Evolutionary conservation across 2,888 invertebrate species (phyloP), one percentile per base, ranked within the genome.

Genomic region (Asteroscopus sphinx): DNA sequence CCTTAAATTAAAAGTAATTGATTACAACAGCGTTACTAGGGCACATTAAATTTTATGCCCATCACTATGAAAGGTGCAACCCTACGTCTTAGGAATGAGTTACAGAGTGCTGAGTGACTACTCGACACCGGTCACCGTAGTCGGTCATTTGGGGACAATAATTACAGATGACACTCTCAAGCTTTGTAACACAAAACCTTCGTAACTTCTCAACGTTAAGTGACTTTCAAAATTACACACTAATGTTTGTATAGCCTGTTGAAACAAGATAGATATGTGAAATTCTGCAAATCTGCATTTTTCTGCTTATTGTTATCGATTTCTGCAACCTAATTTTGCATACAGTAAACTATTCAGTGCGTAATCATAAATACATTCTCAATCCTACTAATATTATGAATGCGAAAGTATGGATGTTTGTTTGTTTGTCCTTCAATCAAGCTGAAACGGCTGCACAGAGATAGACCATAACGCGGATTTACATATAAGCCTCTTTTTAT

Each of bases 111-210:
- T 83, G 68, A 77, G 73, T 64, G 79, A 79, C 74, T 85, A 89
- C 79, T 76, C 58, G 88, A 89, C 79, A 87, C 89, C 86, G 88
- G 88, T 86, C 85, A 87, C 79, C 79, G 79, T 70, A 70, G 68
- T 69, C 77, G 89, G 88, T 83, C 87, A 90, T 79, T 83, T 62
- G 80, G 85, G 51, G 84, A 81, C 80, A 86, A 86, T 91, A 90
- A 92, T 92, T 91, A 90, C 84, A 88, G 86, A 84, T 84, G 85
- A 83, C 83, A 84, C 83, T 83, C 76, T 73, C 79, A 79, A 78
- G 84, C 91, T 93, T 92, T 92, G 93, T 89, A 92, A 92, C 69
- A 68, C 77, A 82, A 92, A 85, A 88, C 88, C 79, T 80, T 80
- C 54, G 62, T 15, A 28, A 57, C 80, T 80, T 80, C 64, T 64